A percentile compares a stretch with the other conserved stretches of the same genome.
Evolutionary conservation across 2,888 invertebrate species (phyloP).

Genomic region (Drosophila nr. fundita): DNA sequence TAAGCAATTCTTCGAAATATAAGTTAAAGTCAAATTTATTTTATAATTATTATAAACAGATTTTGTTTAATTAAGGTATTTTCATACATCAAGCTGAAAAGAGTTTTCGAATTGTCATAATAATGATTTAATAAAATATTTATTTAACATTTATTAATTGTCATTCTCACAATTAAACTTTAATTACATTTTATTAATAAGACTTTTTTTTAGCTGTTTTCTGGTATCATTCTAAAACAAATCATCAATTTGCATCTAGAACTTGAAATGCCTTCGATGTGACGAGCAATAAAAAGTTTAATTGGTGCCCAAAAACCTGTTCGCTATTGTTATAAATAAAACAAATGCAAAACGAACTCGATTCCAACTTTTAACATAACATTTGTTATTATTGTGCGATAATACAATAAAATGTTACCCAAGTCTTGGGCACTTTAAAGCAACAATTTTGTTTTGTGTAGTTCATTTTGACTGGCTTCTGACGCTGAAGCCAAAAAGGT

Average conservation of each 20-base stretch:
- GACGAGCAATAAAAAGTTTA: background rate
- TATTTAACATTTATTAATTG: background rate
- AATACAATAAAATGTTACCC: background rate
- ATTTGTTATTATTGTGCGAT: background rate
- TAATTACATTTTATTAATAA: too few species aligned
- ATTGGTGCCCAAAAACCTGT: background rate
- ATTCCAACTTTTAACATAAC: background rate
- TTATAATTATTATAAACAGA: background rate
- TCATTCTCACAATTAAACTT: too few species aligned
- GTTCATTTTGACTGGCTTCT: slow-evolving; percentile 13
- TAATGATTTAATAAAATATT: background rate
- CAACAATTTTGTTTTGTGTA: background rate
- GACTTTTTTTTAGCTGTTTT: too few species aligned
- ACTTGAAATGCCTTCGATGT: too few species aligned
- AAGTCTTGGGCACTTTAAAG: background rate
- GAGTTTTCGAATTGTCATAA: too few species aligned
- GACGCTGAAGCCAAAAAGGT: slow-evolving; percentile 48
- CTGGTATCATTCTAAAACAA: too few species aligned
- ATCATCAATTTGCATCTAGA: too few species aligned
- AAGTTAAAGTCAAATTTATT: rapidly evolving
- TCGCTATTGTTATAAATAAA: background rate
- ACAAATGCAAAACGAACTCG: background rate
- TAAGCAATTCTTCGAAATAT: background rate
- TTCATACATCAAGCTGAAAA: background rate
- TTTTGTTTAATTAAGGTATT: background rate